Evolutionary conservation across 1,140 invertebrate species (phyloP).

Genomic region (Drusus annulatus): DNA sequence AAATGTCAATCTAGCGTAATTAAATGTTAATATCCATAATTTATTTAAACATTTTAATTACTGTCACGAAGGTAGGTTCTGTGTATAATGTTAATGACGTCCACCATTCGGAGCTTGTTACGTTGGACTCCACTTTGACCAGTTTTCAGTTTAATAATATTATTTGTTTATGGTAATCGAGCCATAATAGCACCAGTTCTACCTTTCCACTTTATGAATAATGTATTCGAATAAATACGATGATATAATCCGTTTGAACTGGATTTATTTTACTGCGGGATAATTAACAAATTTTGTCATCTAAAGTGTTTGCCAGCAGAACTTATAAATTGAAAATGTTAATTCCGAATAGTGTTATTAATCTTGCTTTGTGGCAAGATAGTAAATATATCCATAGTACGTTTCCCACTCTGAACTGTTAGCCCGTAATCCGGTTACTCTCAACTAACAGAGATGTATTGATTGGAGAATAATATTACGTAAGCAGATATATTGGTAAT

Average conservation of each 20-base stretch:
- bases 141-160: slow-evolving; percentile 38
- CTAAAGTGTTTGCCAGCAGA: slow-evolving; percentile 30
- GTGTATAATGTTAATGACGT: slow-evolving; percentile 1
- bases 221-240: slow-evolving; percentile 21
- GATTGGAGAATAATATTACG: too few relatives aligned
- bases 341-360: slow-evolving; percentile 8
- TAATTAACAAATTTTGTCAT: slow-evolving; percentile 34
- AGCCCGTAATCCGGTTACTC: too few relatives aligned
- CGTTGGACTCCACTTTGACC: slow-evolving; percentile 27
- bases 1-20: neutral
- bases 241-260: slow-evolving; percentile 31
- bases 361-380: slow-evolving; percentile 3
- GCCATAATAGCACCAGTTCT: slow-evolving; percentile 16
- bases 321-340: slow-evolving; percentile 12
- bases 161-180: slow-evolving; percentile 35
- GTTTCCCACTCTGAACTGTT: too few relatives aligned
- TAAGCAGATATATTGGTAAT: too few relatives aligned
- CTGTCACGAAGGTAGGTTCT: neutral
- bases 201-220: slow-evolving; percentile 33
- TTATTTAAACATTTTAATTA: slow-evolving; percentile 35
- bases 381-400: too few relatives aligned
- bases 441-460: too few relatives aligned
- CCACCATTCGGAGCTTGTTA: slow-evolving; percentile 19
- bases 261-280: slow-evolving; percentile 21
- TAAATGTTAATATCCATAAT: slow-evolving; percentile 8